A percentile compares a stretch with the other conserved stretches of the same genome.
phyloP scores from a whole-genome alignment of 1,140 invertebrate genomes.

The Anadara kagoshimensis region DNA sequence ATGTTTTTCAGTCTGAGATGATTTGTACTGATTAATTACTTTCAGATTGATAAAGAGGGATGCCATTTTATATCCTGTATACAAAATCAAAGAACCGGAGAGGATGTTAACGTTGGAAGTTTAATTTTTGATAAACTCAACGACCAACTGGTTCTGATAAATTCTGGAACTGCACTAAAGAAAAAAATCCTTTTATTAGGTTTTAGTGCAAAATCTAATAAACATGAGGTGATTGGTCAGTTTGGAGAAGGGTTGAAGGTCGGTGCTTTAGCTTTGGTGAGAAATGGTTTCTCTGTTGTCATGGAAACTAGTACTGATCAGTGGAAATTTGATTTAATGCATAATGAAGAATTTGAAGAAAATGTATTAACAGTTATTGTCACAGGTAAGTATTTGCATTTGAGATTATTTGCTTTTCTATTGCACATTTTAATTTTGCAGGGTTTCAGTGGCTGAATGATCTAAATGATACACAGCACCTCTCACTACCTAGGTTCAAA shows the following conservation, averaged over 20 bases:
- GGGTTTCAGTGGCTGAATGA: too few species aligned
- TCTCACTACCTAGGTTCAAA: too few species aligned
- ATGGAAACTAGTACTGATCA: slow-evolving; percentile 33
- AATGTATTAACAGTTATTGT: too few species aligned
- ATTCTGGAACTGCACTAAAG: slow-evolving; percentile 15
- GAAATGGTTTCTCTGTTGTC: slow-evolving; percentile 23
- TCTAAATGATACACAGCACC: too few species aligned
- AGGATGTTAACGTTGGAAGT: slow-evolving; percentile 5
- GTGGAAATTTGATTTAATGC: slow-evolving; percentile 26
- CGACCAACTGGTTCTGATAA: slow-evolving; percentile 7
- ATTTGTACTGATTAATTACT: too few species aligned
- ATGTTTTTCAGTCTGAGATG: too few species aligned
- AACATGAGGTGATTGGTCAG: slow-evolving; percentile 30
- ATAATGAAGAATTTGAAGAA: slow-evolving; percentile 12
- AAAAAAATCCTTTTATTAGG: slow-evolving; percentile 34
- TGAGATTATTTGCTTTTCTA: too few species aligned
- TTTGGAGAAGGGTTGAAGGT: slow-evolving; percentile 37
- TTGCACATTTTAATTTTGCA: too few species aligned
- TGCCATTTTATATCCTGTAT: too few species aligned
- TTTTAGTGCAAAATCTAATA: slow-evolving; percentile 28
- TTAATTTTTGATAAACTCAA: slow-evolving; percentile 18
- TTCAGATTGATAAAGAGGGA: too few species aligned
- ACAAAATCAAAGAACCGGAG: too few species aligned
- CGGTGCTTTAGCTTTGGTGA: slow-evolving; percentile 28
- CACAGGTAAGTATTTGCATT: too few species aligned